These are phyloP conservation scores for Nemotelus nigrinus DNA, from an alignment of 2,888 invertebrate species.

Conservation along the genomic window DNA sequence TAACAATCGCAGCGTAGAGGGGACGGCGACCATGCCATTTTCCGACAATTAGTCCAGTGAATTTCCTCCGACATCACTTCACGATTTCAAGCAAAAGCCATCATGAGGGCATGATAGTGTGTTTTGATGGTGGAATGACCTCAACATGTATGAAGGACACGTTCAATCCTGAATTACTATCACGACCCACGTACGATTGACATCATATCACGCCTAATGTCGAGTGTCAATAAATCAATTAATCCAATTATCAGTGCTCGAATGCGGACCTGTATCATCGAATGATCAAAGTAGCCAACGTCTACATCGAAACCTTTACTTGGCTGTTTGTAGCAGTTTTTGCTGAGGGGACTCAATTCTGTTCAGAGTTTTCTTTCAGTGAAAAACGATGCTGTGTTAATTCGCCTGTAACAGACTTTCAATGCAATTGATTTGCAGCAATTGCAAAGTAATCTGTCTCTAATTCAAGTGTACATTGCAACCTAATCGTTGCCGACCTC, in stretches of 20 bases:
- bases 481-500: too few relatives aligned
- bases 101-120: slow-evolving; percentile 4
- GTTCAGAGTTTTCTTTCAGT: not conserved
- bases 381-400: not conserved
- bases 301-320: slow-evolving; percentile 1
- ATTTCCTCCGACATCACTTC: slow-evolving; percentile 22
- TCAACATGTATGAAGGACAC: slow-evolving; percentile 31
- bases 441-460: too few relatives aligned
- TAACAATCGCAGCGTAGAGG: not conserved
- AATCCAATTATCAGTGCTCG: slow-evolving; percentile 49
- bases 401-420: not conserved
- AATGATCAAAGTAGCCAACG: slow-evolving; percentile 11
- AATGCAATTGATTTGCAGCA: too few relatives aligned
- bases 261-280: slow-evolving; percentile 13
- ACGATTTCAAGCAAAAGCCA: slow-evolving; percentile 2
- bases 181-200: slow-evolving; percentile 25
- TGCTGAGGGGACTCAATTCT: too few relatives aligned
- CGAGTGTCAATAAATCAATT: slow-evolving; percentile 51
- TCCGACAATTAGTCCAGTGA: slow-evolving; percentile 39
- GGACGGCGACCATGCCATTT: slow-evolving; percentile 19
- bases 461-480: too few relatives aligned
- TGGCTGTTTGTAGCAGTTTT: too few relatives aligned
- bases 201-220: slow-evolving; percentile 47
- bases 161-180: slow-evolving; percentile 21
- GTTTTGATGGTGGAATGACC: slow-evolving; percentile 1